These are phyloP conservation scores for Copidosoma floridanum DNA, from an alignment of 1,140 invertebrate genomes.

Conservation along the genomic window DNA sequence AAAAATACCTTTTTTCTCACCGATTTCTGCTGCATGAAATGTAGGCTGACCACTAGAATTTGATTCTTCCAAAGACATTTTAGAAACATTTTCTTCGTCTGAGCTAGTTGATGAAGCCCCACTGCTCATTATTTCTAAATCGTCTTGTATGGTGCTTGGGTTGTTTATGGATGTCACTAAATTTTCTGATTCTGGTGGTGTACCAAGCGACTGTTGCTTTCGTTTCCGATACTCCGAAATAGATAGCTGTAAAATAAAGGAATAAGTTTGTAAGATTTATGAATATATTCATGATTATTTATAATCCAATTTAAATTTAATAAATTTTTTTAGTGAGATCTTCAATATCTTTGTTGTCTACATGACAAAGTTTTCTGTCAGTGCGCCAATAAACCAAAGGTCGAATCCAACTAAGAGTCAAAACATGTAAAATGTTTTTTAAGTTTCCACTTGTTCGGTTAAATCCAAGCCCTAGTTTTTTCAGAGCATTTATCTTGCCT, in stretches of 20 bases:
- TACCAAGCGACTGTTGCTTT: conserved; percentile 57
- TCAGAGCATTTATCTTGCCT: too few relatives aligned
- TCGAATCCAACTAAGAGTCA: too few relatives aligned
- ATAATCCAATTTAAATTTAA: too few relatives aligned
- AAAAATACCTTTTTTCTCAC: conserved; percentile 53
- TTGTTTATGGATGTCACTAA: conserved; percentile 45
- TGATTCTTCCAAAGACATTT: conserved; percentile 41
- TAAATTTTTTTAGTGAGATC: too few relatives aligned
- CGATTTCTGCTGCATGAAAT: conserved; percentile 43
- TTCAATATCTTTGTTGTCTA: too few relatives aligned
- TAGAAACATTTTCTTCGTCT: conserved; percentile 53
- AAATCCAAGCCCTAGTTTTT: too few relatives aligned
- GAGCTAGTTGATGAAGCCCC: conserved; percentile 57
- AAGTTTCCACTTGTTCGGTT: too few relatives aligned
- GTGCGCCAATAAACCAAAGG: too few relatives aligned
- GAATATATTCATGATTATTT: too few relatives aligned
- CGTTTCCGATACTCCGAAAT: conserved; percentile 71
- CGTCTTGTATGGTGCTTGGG: conserved; percentile 45
- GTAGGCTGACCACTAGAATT: conserved; percentile 47
- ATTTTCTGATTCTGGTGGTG: conserved; percentile 48
- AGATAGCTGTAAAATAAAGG: conserved; percentile 60
- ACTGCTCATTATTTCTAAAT: conserved; percentile 58
- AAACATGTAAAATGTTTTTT: too few relatives aligned
- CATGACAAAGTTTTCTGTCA: too few relatives aligned
- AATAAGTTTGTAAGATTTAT: too few relatives aligned